Evolutionary conservation across 2,888 invertebrate species (phyloP).

Genomic region (Tetragonisca angustula): DNA sequence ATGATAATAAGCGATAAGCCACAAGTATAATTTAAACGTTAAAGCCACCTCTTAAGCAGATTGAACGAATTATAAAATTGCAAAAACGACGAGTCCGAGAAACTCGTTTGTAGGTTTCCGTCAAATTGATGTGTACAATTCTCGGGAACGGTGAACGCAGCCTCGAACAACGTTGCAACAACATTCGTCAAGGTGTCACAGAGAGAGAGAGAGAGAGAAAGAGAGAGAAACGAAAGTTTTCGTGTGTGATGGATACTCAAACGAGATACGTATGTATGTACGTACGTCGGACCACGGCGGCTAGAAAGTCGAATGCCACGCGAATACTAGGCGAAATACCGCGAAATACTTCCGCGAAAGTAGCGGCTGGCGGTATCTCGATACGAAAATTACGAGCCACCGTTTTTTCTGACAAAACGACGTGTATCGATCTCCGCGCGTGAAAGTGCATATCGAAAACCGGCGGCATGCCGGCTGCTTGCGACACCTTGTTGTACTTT

Average conservation of each 20-base stretch:
- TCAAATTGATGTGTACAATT: neutral
- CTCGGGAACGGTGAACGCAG: neutral
- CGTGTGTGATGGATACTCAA: slow-evolving; percentile 55
- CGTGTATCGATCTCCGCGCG: slow-evolving; percentile 49
- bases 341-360: slow-evolving; percentile 78
- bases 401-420: slow-evolving; percentile 38
- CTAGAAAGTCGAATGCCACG: slow-evolving; percentile 79
- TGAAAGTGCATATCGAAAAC: slow-evolving; percentile 66
- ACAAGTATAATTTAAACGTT: too few relatives aligned
- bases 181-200: neutral
- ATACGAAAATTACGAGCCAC: slow-evolving; percentile 40
- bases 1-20: too few relatives aligned
- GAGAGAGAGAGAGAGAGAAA: neutral
- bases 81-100: too few relatives aligned
- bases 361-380: slow-evolving; percentile 62
- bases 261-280: slow-evolving; percentile 36
- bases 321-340: slow-evolving; percentile 70
- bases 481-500: slow-evolving; percentile 63
- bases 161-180: neutral
- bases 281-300: slow-evolving; percentile 51
- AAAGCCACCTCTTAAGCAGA: too few relatives aligned
- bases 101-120: neutral
- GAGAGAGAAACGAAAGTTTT: slow-evolving; percentile 33
- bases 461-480: slow-evolving; percentile 38
- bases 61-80: too few relatives aligned